phyloP scores from a whole-genome alignment of 2,113 vertebrate species.

The Perca fluviatilis region DNA sequence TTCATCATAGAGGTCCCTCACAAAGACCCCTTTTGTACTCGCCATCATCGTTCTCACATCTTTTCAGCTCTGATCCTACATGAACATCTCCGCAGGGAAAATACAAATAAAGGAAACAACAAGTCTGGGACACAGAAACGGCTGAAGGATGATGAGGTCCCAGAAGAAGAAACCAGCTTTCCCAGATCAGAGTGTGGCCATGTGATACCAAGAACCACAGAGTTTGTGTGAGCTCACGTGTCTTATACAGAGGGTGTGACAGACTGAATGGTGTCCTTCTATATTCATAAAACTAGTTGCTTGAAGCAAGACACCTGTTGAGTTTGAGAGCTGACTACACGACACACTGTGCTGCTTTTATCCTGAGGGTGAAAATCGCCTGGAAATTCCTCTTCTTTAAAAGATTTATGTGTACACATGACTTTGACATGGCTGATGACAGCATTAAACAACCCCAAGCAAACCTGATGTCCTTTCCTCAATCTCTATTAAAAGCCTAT shows the following conservation, averaged over 20 bases:
- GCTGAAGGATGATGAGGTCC: slow-evolving; percentile 57
- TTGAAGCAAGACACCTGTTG: slow-evolving; percentile 19
- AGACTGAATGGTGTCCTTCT: slow-evolving; percentile 55
- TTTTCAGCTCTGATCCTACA: slow-evolving; percentile 66
- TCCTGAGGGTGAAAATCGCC: neutral
- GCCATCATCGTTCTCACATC: slow-evolving; percentile 69
- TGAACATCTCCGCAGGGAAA: slow-evolving; percentile 72
- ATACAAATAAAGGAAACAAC: slow-evolving; percentile 61
- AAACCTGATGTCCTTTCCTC: slow-evolving; percentile 14
- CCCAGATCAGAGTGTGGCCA: slow-evolving; percentile 53
- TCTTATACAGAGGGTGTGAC: slow-evolving; percentile 39
- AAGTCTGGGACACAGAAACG: slow-evolving; percentile 33
- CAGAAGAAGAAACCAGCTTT: slow-evolving; percentile 68
- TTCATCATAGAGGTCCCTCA: slow-evolving; percentile 65
- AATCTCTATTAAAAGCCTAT: slow-evolving; percentile 22
- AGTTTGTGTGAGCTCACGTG: slow-evolving; percentile 41
- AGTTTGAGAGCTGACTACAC: slow-evolving; percentile 12
- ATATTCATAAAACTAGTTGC: slow-evolving; percentile 43
- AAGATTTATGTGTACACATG: neutral
- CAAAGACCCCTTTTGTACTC: slow-evolving; percentile 80
- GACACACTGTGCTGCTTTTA: neutral
- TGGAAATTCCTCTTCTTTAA: slow-evolving; percentile 11
- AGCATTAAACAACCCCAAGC: slow-evolving; percentile 12
- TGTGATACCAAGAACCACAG: slow-evolving; percentile 43
- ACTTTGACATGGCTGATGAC: neutral